Evolutionary conservation across 1,140 invertebrate genomes (phyloP), one percentile per base, ranked within the genome.

Genomic region (Drosophila rufa): DNA sequence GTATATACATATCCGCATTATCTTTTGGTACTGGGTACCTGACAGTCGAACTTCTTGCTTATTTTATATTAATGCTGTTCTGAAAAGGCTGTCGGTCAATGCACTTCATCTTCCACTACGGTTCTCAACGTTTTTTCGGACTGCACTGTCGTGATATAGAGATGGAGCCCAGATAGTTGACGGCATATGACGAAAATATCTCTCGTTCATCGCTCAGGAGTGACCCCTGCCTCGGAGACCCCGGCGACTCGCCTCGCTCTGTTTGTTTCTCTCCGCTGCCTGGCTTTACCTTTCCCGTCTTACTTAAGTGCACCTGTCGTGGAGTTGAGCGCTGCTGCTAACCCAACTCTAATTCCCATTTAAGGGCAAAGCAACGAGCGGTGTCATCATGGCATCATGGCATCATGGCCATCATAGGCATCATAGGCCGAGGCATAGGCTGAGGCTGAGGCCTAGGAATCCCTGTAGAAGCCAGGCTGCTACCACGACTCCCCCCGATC

Each of bases 321-420:
- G 30, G 40, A 50, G 56, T 48, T 19, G 47, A 33, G 50, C 27
- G 30, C 14, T 50, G 50, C 50, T 22, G 33, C 36, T 56, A 70
- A 53, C 48, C 48, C 48, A 51, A 12, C 25, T 40, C 53, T 65
- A 30, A 56, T 53, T 62, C 62, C 15, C 40, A 66, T 66, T 66
- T 61, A 66, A 66, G 40, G 57, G 30, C 57, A n/a, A 40, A 33
- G 42, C 38, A 57, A 17, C 59, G 62, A 75, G 45, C 58, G 61
- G 58, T 64, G 80, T 60, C 78, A 77, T 48, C 71, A n/a, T n/a
- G n/a, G n/a, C n/a, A 82, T 75, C 80, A 30, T 30, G 62, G 56
- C 56, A 58, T 58, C 56, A 58, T 58, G 27, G 56, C 22, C 38
- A 58, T 58, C 56, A 75, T 59, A 56, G 78, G 75, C 80, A 67